Evolutionary conservation across 2,797 vertebrate genomes (phyloP).

Genomic region (Todus mexicanus): DNA sequence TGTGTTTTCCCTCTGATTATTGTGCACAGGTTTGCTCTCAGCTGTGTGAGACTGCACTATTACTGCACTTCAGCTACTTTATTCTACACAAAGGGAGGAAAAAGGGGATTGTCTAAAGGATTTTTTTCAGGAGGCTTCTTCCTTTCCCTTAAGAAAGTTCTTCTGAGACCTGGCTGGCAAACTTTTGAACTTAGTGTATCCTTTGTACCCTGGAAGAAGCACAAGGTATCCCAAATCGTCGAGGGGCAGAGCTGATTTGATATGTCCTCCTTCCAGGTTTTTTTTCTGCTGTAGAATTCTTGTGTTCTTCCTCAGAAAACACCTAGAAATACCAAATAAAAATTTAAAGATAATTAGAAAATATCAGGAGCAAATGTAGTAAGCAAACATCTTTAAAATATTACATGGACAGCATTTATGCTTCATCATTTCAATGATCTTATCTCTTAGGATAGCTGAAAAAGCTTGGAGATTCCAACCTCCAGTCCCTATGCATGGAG

Average conservation of each 20-base stretch:
- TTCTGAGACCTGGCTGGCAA: background rate
- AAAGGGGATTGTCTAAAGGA: background rate
- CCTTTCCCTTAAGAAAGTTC: background rate
- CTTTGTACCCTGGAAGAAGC: background rate
- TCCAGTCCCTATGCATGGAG: background rate
- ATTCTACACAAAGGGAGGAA: background rate
- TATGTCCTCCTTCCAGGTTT: background rate
- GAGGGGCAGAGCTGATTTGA: background rate
- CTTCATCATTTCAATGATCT: background rate
- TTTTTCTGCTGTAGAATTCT: background rate
- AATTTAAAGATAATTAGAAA: background rate
- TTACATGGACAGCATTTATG: background rate
- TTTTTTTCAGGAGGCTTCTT: background rate
- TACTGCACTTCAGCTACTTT: background rate
- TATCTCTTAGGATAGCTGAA: background rate
- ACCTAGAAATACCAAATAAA: background rate
- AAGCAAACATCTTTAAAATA: background rate
- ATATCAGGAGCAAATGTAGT: background rate
- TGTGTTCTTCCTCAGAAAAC: background rate
- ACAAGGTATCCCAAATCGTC: background rate
- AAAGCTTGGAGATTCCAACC: background rate
- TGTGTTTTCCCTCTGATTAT: conserved; percentile 13
- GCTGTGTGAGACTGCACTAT: background rate
- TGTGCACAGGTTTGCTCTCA: background rate
- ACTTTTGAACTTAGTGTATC: background rate